Base-by-base conservation (phyloP, 2,113 vertebrate genomes). In the Vombatus ursinus region DNA sequence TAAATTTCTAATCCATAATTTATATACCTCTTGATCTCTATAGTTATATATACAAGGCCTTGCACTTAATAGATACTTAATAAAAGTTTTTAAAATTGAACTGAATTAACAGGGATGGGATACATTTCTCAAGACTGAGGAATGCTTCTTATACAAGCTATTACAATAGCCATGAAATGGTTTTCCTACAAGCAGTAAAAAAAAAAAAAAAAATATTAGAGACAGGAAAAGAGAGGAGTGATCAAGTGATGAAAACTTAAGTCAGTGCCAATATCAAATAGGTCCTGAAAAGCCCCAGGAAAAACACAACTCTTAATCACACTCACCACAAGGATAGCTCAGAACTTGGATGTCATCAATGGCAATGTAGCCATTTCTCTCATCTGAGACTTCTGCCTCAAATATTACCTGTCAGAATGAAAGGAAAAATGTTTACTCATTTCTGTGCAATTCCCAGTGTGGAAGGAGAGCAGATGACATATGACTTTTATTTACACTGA, bases 241-340 rank as follows among this genome's bases (percentile, higher is more conserved):
- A 97, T 97, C 97, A 94, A 97, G 54, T 96, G 95, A 98, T 96
- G 96, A 98, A 98, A 98, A 98, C 97, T 96, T 98, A 98, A 95
- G 98, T 97, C 97, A 93, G 52, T 95, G 96, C 52, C 96, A 98
- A 96, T 97, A 95, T 96, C 95, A 98, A 95, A 92, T 95, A 97
- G 37, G 47, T 95, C 94, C 90, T 97, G 97, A 98, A 98, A 98
- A 98, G 97, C 97, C 97, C 97, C 8, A 97, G 96, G 98, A 99
- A 99, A 99, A 99, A 99, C 98, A 98, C 97, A 97, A 95, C 96
- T 98, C 95, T 98, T 98, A 98, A 99, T 98, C 98, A 98, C 98
- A 99, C 99, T 99, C 99, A 99, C 99, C 99, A 96, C 99, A 99
- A 92, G 99, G 99, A 97, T 99, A 99, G 98, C 99, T 99, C 98